These are phyloP conservation scores for Trachelus stipa DNA, from an alignment of 2,888 invertebrate species.

Conservation along the genomic window DNA sequence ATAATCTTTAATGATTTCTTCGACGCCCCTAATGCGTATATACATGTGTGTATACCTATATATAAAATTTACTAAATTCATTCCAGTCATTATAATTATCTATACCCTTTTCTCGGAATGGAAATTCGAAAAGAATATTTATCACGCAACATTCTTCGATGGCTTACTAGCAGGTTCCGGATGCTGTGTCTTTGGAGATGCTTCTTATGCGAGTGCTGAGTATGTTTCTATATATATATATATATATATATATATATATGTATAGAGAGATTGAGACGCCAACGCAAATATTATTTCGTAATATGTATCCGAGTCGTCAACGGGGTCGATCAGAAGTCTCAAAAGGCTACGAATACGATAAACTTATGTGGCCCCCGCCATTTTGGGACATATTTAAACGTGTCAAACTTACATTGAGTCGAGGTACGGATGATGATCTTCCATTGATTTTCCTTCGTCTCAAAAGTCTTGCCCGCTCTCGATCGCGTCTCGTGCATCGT, in stretches of 20 bases:
- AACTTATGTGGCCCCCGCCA: not conserved
- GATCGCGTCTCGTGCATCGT: constrained; percentile 58
- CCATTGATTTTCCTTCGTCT: constrained; percentile 61
- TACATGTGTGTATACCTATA: not conserved
- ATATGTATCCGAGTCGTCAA: not conserved
- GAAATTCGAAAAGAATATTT: not conserved
- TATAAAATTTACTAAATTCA: not conserved
- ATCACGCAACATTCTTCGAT: not conserved
- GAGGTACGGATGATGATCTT: constrained; percentile 65
- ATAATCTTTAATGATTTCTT: not conserved
- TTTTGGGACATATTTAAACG: not conserved
- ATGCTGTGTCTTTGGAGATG: not conserved
- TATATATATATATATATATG: not conserved
- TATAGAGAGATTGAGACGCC: constrained; percentile 30
- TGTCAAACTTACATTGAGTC: constrained; percentile 58
- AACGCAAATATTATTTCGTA: constrained; percentile 54
- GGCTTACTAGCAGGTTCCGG: not conserved
- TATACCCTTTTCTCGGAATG: not conserved
- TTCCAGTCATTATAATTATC: not conserved
- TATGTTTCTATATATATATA: not conserved
- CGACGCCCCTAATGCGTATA: not conserved
- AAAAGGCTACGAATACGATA: not conserved
- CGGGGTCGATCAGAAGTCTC: not conserved
- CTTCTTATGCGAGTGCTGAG: not conserved
- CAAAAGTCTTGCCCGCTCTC: constrained; percentile 61